These are phyloP conservation scores for Alligator mississippiensis DNA, from an alignment of 2,113 vertebrate genomes.

Conservation along the genomic window DNA sequence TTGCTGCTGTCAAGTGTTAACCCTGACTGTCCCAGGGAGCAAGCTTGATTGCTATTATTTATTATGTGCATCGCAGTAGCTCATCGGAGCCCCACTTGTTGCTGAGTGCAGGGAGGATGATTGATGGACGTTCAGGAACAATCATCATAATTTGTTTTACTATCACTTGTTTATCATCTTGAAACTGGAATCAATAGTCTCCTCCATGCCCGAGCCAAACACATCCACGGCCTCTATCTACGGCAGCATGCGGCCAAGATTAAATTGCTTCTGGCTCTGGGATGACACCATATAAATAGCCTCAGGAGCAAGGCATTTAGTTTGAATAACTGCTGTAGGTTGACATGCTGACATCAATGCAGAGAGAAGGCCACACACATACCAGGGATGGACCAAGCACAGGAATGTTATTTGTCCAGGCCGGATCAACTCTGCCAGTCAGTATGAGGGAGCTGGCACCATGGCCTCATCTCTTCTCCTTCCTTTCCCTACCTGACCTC, in stretches of 20 bases:
- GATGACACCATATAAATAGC: constrained; percentile 33
- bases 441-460: too few species aligned
- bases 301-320: neutral
- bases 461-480: too few species aligned
- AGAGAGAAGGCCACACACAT: rapidly evolving
- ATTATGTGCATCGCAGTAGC: neutral
- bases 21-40: neutral
- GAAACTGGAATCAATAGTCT: neutral
- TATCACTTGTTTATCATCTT: constrained; percentile 9
- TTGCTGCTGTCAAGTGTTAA: neutral
- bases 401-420: neutral
- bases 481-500: too few species aligned
- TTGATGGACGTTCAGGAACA: neutral
- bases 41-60: neutral
- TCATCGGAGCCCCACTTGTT: neutral
- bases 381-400: too few species aligned
- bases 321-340: neutral
- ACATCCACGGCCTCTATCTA: neutral
- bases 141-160: constrained; percentile 23
- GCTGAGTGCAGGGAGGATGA: neutral
- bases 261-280: constrained; percentile 5
- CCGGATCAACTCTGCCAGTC: neutral
- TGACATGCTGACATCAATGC: neutral
- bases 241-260: neutral
- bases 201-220: neutral